Evolutionary conservation across 2,113 vertebrate genomes (phyloP).

Genomic region (Theristicus caerulescens): DNA sequence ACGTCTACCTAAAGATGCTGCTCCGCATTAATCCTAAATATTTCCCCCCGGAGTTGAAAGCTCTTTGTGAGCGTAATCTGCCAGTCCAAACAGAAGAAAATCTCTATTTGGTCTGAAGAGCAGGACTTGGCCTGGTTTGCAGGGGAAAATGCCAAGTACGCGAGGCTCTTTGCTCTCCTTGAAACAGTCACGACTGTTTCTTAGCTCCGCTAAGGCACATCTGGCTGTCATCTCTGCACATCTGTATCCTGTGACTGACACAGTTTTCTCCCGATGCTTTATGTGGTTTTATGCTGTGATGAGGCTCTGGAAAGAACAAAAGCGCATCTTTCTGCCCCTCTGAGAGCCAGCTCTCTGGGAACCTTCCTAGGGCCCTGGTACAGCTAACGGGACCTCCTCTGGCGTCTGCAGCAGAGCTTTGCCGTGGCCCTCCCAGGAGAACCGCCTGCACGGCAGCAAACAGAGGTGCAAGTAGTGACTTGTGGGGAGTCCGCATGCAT

Average conservation of each 20-base stretch:
- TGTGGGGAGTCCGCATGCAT: background rate
- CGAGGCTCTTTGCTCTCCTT: background rate
- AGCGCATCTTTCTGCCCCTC: background rate
- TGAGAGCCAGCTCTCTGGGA: background rate
- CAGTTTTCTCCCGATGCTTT: background rate
- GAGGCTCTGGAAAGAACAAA: background rate
- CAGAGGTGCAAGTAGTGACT: background rate
- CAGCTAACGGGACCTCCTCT: background rate
- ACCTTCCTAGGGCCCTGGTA: background rate
- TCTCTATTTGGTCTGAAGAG: conserved; percentile 29
- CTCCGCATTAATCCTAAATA: background rate
- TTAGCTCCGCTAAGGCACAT: background rate
- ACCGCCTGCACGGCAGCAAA: accelerated
- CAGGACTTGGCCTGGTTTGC: background rate
- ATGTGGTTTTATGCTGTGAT: background rate
- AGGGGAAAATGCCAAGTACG: background rate
- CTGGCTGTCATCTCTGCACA: conserved; percentile 42
- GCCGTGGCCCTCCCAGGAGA: background rate
- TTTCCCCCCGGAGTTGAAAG: background rate
- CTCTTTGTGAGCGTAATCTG: background rate
- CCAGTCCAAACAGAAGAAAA: conserved; percentile 18
- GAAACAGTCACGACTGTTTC: background rate
- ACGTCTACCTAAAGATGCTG: background rate
- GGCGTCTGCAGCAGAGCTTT: background rate
- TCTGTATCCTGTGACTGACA: background rate